phyloP scores from a whole-genome alignment of 2,888 invertebrate genomes.

The Stenchaetothrips biformis region DNA sequence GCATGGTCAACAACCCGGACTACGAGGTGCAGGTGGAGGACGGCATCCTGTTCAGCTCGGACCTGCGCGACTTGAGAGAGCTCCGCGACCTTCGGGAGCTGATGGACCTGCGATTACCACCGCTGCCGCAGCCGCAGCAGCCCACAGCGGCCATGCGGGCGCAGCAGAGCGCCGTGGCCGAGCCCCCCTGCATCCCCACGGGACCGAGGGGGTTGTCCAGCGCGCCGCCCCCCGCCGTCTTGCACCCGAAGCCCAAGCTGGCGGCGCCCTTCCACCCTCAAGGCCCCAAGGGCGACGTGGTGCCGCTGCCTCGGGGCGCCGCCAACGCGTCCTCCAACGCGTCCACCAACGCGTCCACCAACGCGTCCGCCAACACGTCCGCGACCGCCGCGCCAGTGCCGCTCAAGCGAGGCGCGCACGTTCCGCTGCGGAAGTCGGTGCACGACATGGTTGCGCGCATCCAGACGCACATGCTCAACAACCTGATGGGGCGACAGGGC shows the following conservation, averaged over 20 bases:
- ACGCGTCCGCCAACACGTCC: background rate
- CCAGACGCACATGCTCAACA: constrained; percentile 49
- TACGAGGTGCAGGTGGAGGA: constrained; percentile 20
- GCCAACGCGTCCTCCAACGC: background rate
- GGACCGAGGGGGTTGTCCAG: background rate
- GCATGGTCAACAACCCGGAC: constrained; percentile 17
- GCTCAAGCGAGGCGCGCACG: constrained; percentile 43
- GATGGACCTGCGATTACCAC: constrained; percentile 9
- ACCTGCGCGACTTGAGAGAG: constrained; percentile 1
- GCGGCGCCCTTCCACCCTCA: background rate
- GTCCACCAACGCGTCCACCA: background rate
- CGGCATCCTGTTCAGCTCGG: constrained; percentile 17
- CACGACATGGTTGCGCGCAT: constrained; percentile 60
- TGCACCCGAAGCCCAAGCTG: background rate
- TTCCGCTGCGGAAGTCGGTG: constrained; percentile 53
- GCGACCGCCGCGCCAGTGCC: background rate
- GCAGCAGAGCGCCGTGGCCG: background rate
- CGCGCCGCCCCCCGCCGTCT: constrained; percentile 9
- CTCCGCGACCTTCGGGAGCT: background rate
- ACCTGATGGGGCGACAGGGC: constrained; percentile 34
- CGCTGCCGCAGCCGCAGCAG: constrained; percentile 25
- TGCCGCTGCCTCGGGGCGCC: constrained; percentile 7
- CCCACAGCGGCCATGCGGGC: constrained; percentile 14
- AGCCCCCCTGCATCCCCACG: too few relatives aligned
- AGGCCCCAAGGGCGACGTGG: background rate